A percentile compares a stretch with the other conserved stretches of the same genome.
phyloP scores from a whole-genome alignment of 1,140 invertebrate genomes.

The Drosophila nigrodunni region DNA sequence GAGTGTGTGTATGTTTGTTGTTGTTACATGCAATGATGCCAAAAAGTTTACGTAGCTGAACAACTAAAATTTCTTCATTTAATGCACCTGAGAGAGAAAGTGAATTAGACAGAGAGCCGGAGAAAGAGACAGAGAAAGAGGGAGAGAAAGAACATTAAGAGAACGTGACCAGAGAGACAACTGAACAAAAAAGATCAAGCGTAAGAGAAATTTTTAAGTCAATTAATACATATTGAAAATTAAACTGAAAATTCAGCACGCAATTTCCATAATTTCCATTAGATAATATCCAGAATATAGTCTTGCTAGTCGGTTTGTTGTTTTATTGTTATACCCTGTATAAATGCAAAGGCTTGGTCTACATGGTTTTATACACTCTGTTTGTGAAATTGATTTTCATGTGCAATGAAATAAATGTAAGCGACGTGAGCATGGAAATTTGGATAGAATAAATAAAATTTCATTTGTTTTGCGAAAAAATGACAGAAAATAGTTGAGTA shows the following conservation, averaged over 20 bases:
- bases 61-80: conserved; percentile 18
- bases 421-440: too few relatives aligned
- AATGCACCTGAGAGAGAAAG: background rate
- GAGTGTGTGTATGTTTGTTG: conserved; percentile 4
- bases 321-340: background rate
- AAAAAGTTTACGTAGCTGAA: conserved; percentile 41
- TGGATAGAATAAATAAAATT: too few relatives aligned
- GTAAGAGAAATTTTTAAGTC: background rate
- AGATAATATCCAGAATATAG: conserved; percentile 23
- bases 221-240: conserved; percentile 55
- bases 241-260: conserved; percentile 24
- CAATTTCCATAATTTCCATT: conserved; percentile 9
- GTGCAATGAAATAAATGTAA: too few relatives aligned
- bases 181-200: background rate
- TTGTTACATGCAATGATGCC: conserved; percentile 28
- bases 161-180: background rate
- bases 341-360: too few relatives aligned
- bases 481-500: background rate
- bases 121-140: background rate
- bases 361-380: too few relatives aligned
- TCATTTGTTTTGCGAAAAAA: too few relatives aligned
- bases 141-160: background rate
- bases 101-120: background rate
- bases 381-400: too few relatives aligned
- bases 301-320: background rate